Base-by-base conservation (phyloP, 1,140 invertebrate genomes). In the Phymorhynchus buccinoides region DNA sequence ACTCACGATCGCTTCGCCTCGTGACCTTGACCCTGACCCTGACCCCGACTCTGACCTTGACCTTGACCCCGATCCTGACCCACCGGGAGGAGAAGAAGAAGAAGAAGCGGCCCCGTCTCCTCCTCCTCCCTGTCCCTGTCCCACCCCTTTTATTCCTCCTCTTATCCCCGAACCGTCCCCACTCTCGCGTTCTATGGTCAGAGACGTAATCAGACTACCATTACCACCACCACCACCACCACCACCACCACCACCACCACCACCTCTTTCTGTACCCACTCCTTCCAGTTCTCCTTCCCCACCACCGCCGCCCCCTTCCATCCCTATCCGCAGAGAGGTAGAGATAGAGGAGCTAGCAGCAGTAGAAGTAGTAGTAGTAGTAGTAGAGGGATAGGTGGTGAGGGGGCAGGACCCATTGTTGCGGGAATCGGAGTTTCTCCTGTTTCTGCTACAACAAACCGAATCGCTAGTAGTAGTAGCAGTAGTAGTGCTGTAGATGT, bases 401-500 rank as follows among this genome's bases (percentile, higher is more conserved):
- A 14, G 14, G 30, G 41, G 56, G n/a, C 77, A 35, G 37, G 62
- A 41, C 32, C 75, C 42, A 66, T 80, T 80, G 78, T 80, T 80
- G 56, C 48, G 79, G 18, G 7, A 39, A n/a, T 84, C 44, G 0
- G n/a, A 18, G 73, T 30, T 42, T 62, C 27, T n/a, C n/a, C n/a
- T n/a, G n/a, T n/a, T n/a, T n/a, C n/a, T n/a, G n/a, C n/a, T n/a
- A n/a, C n/a, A n/a, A n/a, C n/a, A n/a, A n/a, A n/a, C n/a, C n/a
- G n/a, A n/a, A n/a, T n/a, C n/a, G n/a, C n/a, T n/a, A n/a, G n/a
- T n/a, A n/a, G n/a, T n/a, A n/a, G n/a, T n/a, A n/a, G n/a, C n/a
- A n/a, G n/a, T n/a, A n/a, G n/a, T n/a, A n/a, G n/a, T n/a, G n/a
- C n/a, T n/a, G n/a, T n/a, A n/a, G 44, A 30, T 16, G 85, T 6